phyloP scores from a whole-genome alignment of 2,888 invertebrate genomes.

The Ophion slaviceki region DNA sequence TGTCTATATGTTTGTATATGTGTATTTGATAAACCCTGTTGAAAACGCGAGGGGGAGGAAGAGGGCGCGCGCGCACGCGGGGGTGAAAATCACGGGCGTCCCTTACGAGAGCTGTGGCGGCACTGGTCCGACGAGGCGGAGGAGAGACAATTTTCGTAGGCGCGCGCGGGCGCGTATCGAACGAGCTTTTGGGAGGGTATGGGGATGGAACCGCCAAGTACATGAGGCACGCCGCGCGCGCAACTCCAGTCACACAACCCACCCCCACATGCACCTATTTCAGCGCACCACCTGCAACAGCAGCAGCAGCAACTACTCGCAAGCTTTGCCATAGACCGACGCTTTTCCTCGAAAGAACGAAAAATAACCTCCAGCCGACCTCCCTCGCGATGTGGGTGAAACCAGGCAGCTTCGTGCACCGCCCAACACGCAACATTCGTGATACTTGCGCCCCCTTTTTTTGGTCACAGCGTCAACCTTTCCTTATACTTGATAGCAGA shows the following conservation, averaged over 20 bases:
- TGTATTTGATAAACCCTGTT: constrained; percentile 59
- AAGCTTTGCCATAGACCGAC: constrained; percentile 29
- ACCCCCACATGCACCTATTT: constrained; percentile 48
- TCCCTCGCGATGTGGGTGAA: constrained; percentile 2
- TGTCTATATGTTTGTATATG: constrained; percentile 33
- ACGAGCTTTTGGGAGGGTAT: constrained; percentile 65
- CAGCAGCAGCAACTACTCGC: constrained; percentile 28
- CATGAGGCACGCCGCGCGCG: constrained; percentile 38
- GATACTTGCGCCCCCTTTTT: constrained; percentile 5
- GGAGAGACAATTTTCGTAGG: constrained; percentile 69
- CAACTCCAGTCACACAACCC: constrained; percentile 35
- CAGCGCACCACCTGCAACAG: constrained; percentile 48
- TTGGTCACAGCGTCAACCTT: neutral
- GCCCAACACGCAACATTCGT: constrained; percentile 1
- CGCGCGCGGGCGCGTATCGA: constrained; percentile 79
- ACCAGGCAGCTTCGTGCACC: neutral
- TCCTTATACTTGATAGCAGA: neutral
- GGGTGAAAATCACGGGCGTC: constrained; percentile 80
- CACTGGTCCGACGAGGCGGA: constrained; percentile 77
- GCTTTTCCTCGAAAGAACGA: constrained; percentile 42
- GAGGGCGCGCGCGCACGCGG: constrained; percentile 66
- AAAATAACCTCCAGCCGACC: constrained; percentile 53
- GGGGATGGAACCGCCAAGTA: constrained; percentile 48
- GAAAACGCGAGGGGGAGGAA: constrained; percentile 58
- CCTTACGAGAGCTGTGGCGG: constrained; percentile 82